A percentile compares a stretch with the other conserved stretches of the same genome.
Conservation (phyloP, 2,888 invertebrate species). For the Catocala fraxini region DNA sequence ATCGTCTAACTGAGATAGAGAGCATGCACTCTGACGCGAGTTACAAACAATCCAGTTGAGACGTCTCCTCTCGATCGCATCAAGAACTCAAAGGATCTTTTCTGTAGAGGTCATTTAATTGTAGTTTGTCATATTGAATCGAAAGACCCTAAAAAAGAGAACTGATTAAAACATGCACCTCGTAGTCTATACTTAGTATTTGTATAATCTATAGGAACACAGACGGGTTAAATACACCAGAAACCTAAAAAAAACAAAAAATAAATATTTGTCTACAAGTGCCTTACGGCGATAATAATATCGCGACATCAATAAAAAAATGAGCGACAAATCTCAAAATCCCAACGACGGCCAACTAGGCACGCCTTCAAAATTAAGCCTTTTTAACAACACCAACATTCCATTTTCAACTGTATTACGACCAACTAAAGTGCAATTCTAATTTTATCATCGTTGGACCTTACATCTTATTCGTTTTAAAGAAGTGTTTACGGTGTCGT, state of each 20-base stretch:
- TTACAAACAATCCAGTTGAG: too few relatives aligned
- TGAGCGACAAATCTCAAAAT: constrained; percentile 80
- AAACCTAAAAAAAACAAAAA: constrained; percentile 27
- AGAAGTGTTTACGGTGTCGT: constrained; percentile 77
- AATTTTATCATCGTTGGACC: constrained; percentile 17
- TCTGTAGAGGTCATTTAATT: too few relatives aligned
- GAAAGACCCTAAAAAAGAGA: too few relatives aligned
- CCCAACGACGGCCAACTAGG: constrained; percentile 80
- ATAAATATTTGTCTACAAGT: constrained; percentile 68
- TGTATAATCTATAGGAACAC: too few relatives aligned
- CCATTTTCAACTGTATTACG: constrained; percentile 44
- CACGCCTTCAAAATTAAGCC: constrained; percentile 85
- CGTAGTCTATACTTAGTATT: too few relatives aligned
- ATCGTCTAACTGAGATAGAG: too few relatives aligned
- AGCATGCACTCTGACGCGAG: too few relatives aligned
- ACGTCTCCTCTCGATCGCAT: too few relatives aligned
- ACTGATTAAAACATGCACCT: too few relatives aligned
- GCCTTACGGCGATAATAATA: constrained; percentile 76
- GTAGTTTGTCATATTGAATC: too few relatives aligned
- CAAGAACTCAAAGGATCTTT: too few relatives aligned
- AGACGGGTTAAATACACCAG: background rate
- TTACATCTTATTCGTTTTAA: constrained; percentile 64
- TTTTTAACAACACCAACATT: constrained; percentile 55
- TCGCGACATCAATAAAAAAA: constrained; percentile 80
- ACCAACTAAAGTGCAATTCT: constrained; percentile 39